These are phyloP conservation scores for Manis crassicaudata DNA, from an alignment of 2,797 vertebrate species.

Conservation along the genomic window DNA sequence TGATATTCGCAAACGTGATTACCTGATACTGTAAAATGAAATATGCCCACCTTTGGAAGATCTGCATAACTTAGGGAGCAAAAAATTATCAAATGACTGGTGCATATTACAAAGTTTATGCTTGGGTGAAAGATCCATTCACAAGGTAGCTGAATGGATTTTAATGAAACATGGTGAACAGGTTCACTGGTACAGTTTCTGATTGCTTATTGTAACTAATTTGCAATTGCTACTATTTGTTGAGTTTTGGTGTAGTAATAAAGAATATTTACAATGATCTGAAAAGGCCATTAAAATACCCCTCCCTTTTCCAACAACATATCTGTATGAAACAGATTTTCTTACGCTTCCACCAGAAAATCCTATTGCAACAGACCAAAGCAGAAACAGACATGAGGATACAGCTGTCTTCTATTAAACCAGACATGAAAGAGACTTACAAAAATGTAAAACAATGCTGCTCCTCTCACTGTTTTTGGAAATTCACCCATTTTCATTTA, in stretches of 20 bases:
- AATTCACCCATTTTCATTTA: conserved; percentile 10
- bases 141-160: background rate
- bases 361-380: background rate
- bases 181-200: background rate
- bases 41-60: background rate
- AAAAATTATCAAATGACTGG: background rate
- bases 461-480: background rate
- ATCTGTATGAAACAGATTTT: background rate
- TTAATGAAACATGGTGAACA: background rate
- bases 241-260: background rate
- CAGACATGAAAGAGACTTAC: background rate
- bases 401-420: conserved; percentile 3
- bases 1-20: background rate
- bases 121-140: background rate
- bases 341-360: background rate
- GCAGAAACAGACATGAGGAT: background rate
- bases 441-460: conserved; percentile 13
- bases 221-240: background rate
- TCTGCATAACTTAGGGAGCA: background rate
- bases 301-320: background rate
- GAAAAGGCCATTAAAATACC: background rate
- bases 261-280: background rate
- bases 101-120: background rate
- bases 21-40: background rate
- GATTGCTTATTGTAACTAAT: background rate